phyloP scores from a whole-genome alignment of 2,888 invertebrate genomes.

The Tortrix viridana region DNA sequence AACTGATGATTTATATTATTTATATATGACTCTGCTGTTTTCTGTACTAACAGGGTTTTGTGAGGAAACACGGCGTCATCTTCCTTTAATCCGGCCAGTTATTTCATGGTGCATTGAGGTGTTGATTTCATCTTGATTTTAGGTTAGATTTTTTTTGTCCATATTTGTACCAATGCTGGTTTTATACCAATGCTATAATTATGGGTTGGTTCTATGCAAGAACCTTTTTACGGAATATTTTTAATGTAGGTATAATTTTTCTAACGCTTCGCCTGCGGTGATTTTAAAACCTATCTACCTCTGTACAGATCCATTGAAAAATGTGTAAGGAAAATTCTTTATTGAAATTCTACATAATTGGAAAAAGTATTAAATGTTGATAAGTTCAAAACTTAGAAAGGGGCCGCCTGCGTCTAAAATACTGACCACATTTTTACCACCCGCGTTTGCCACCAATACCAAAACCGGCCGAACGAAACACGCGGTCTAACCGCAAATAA shows the following conservation, averaged over 20 bases:
- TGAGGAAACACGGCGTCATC: slow-evolving; percentile 74
- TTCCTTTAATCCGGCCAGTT: slow-evolving; percentile 66
- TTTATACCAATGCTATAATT: background rate
- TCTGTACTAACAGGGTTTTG: slow-evolving; percentile 35
- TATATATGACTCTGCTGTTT: slow-evolving; percentile 69
- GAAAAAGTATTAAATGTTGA: no score
- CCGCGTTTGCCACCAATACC: slow-evolving; percentile 19
- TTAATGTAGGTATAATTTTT: no score
- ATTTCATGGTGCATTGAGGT: slow-evolving; percentile 69
- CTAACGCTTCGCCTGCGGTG: no score
- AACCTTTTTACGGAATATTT: background rate
- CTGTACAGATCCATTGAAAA: no score
- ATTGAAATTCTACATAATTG: no score
- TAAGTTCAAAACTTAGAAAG: background rate
- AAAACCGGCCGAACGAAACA: slow-evolving; percentile 19
- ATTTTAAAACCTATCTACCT: no score
- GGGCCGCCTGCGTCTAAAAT: background rate
- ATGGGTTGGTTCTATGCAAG: background rate
- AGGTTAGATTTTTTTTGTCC: slow-evolving; percentile 5
- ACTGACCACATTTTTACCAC: slow-evolving; percentile 13
- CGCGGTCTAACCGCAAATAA: slow-evolving; percentile 20
- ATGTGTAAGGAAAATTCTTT: no score
- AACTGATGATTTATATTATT: slow-evolving; percentile 78
- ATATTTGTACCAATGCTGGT: slow-evolving; percentile 13
- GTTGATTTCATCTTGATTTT: slow-evolving; percentile 24